Base-by-base conservation (phyloP, 2,888 invertebrate species). In the Choristoneura rosaceana region DNA sequence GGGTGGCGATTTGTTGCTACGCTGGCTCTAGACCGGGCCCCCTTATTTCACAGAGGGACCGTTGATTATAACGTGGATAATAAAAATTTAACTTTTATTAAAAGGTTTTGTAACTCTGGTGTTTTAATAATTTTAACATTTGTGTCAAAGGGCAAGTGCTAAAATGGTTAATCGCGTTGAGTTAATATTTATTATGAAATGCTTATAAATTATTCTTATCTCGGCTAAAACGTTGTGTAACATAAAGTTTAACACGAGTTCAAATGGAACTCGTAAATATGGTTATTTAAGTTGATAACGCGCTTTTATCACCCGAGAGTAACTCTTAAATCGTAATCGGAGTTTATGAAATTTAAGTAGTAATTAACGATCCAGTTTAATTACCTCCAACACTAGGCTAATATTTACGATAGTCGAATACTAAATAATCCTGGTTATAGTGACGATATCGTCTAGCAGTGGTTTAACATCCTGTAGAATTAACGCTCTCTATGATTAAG, bases 51-150 rank as follows among this genome's bases (percentile, higher is more conserved):
- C 80, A 82, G 77, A 78, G 79, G 77, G 80, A 78, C 82, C 84
- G 88, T 82, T 83, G 83, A 82, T 83, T 82, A 83, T 90, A 87
- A 85, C 83, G 79, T 90, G 88, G 89, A 91, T 84, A 80, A 80
- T 76, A 78, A 80, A 79, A 77, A 78, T 80, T 79, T 79, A 77
- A 78, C 52, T 77, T 79, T 70, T 52, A 25, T 78, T 78, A 50
- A 50, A 41, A 55, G 45, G n/a, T 43, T 45, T 38, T 17, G 15
- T 17, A 17, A 55, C 43, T 17, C 15, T 61, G 17, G 17, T 10
- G 9, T 43, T 61, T 34, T 1, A 9, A 55, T 25, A 55, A 55
- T 17, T 8, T 52, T 4, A 17, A 10, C 12, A 25, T 12, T 52
- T 52, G 4, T 55, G 52, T 52, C 52, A 52, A 50, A 50, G n/a